Base-by-base conservation (phyloP, 2,888 invertebrate species). In the Napeogenes sylphis region DNA sequence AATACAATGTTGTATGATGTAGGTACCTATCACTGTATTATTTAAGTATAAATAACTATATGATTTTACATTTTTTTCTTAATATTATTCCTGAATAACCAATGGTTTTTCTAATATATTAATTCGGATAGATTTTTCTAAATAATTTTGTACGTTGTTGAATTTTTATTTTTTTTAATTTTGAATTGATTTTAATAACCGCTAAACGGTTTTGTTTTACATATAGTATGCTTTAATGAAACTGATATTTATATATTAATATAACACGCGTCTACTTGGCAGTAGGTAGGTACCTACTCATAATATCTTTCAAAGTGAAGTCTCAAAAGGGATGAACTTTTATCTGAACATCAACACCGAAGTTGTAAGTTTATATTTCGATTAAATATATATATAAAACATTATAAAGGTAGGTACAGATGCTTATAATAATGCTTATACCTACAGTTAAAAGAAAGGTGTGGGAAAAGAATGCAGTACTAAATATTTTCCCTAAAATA, bases 261-360 rank as follows among this genome's bases (percentile, higher is more conserved):
- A 51, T 51, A 65, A 82, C 85, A 86, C 83, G 82, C 85, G 85
- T 82, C 82, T 77, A 71, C 76, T 78, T 77, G 83, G 77, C 79
- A 83, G 80, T 79, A 21, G 21, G 21, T 21, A 21, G 1, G 1
- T 21, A 21, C 21, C 21, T 21, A 77, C 72, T 30, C 5, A 5
- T 51, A 51, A 4, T 30, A 30, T 47, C 21, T 30, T 30, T 30
- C 30, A 30, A n/a, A 21, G 30, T 30, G 12, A 8, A 51, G 8
- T 8, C 8, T 21, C 8, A 10, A 6, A 51, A 30, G 30, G 51
- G 51, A 51, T 51, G 51, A 3, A 51, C 30, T 51, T 8, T 30
- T 51, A 30, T 30, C 4, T 51, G 8, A 3, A 30, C 10, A n/a
- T 10, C 12, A 30, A n/a, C 30, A 8, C 3, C 8, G 51, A n/a